phyloP scores from a whole-genome alignment of 23 tunicate species.

The Ciona savignyi region DNA sequence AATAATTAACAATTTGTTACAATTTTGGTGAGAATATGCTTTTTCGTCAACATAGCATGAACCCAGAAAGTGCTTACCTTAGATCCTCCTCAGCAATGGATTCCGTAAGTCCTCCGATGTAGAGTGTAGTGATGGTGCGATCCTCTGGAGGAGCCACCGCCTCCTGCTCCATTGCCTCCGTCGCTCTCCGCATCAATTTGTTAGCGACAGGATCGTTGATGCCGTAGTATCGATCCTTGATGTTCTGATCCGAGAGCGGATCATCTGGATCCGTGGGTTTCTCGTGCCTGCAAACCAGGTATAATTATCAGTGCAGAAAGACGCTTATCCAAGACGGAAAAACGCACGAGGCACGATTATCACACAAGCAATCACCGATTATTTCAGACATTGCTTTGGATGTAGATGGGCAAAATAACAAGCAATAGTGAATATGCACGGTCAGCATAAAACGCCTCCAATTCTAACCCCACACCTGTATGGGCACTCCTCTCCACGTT shows the following conservation, averaged over 20 bases:
- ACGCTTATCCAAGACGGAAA: too few relatives aligned
- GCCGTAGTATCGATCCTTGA: slow-evolving; percentile 98
- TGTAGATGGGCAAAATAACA: too few relatives aligned
- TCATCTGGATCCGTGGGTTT: slow-evolving; percentile 99
- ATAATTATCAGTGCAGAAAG: too few relatives aligned
- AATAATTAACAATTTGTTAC: too few relatives aligned
- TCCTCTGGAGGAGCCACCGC: slow-evolving; percentile 88
- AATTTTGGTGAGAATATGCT: too few relatives aligned
- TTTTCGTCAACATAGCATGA: too few relatives aligned
- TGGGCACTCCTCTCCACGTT: slow-evolving; percentile 99
- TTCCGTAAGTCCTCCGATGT: slow-evolving; percentile 79
- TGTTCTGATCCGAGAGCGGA: slow-evolving; percentile 97
- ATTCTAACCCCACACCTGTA: slow-evolving; percentile 32
- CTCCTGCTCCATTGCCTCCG: slow-evolving; percentile 44
- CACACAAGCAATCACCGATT: too few relatives aligned
- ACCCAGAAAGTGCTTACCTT: slow-evolving; percentile 21
- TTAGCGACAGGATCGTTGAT: slow-evolving; percentile 98
- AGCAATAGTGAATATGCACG: too few relatives aligned
- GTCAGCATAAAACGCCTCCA: too few relatives aligned
- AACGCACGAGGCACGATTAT: too few relatives aligned
- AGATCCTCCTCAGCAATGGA: slow-evolving; percentile 77
- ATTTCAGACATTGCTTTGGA: too few relatives aligned
- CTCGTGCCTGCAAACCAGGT: slow-evolving; percentile 71
- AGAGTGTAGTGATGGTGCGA: slow-evolving; percentile 89
- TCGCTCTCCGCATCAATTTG: slow-evolving; percentile 66